A percentile compares a stretch with the other conserved stretches of the same genome.
These are phyloP conservation scores for Achroia grisella DNA, from an alignment of 1,140 invertebrate species.

Conservation along the genomic window DNA sequence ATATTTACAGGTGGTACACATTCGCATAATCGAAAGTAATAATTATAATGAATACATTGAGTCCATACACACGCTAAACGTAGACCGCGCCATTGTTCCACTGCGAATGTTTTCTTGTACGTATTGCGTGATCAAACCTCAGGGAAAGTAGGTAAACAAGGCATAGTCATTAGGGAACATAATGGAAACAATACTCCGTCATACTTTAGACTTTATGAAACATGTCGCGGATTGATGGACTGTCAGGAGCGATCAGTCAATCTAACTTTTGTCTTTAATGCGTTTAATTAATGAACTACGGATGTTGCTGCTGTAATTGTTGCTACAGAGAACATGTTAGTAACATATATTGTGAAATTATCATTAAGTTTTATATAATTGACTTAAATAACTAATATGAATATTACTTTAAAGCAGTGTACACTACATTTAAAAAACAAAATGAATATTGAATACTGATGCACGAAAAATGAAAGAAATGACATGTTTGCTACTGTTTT, in stretches of 20 bases:
- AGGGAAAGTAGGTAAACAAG: constrained; percentile 41
- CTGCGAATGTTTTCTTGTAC: constrained; percentile 13
- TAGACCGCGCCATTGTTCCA: constrained; percentile 32
- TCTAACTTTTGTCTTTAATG: constrained; percentile 15
- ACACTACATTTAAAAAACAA: too few relatives aligned
- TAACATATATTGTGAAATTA: background rate
- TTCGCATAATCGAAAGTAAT: too few relatives aligned
- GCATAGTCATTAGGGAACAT: constrained; percentile 22
- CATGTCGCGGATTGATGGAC: constrained; percentile 21
- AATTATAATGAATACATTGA: background rate
- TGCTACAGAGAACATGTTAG: too few relatives aligned
- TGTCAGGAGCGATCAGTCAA: constrained; percentile 8
- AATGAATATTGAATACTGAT: too few relatives aligned
- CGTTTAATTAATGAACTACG: constrained; percentile 18
- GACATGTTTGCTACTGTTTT: too few relatives aligned
- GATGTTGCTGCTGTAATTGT: constrained; percentile 5
- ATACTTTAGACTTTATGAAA: background rate
- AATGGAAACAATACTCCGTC: constrained; percentile 28
- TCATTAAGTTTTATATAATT: constrained; percentile 1
- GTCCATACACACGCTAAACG: constrained; percentile 9
- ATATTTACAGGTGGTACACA: background rate
- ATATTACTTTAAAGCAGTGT: background rate
- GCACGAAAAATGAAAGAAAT: too few relatives aligned
- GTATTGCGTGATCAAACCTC: constrained; percentile 25
- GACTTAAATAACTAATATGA: background rate